Evolutionary conservation across 2,797 vertebrate genomes (phyloP).

Genomic region (Gymnocypris eckloni): DNA sequence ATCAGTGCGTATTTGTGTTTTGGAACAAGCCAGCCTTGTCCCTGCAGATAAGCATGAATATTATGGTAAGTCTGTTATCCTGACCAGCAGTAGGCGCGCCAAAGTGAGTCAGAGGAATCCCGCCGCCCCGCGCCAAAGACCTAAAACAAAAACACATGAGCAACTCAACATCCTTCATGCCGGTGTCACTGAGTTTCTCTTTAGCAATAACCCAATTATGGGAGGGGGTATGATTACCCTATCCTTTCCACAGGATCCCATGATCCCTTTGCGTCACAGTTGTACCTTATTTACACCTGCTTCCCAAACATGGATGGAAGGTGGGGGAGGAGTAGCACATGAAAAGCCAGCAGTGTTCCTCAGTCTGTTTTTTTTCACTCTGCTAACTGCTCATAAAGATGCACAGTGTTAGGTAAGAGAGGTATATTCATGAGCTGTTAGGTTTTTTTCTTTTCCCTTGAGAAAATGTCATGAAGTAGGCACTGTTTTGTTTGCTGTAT

Average conservation of each 20-base stretch:
- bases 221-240: conserved; percentile 24
- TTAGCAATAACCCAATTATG: conserved; percentile 41
- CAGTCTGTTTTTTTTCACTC: conserved; percentile 60
- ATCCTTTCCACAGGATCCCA: conserved; percentile 55
- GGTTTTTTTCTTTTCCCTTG: conserved; percentile 45
- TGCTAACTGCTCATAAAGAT: conserved; percentile 65
- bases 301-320: conserved; percentile 57
- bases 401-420: conserved; percentile 68
- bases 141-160: conserved; percentile 46
- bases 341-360: conserved; percentile 59
- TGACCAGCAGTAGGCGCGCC: conserved; percentile 47
- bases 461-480: conserved; percentile 34
- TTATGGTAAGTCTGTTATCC: conserved; percentile 5
- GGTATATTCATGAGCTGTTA: conserved; percentile 66
- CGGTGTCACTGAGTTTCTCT: conserved; percentile 53
- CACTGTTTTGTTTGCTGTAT: conserved; percentile 60
- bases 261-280: conserved; percentile 56
- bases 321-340: background rate
- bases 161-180: conserved; percentile 34
- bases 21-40: background rate
- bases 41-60: background rate
- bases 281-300: conserved; percentile 69
- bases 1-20: background rate
- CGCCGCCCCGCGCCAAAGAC: conserved; percentile 24
- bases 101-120: conserved; percentile 36